A percentile compares a stretch with the other conserved stretches of the same genome.
phyloP scores from a whole-genome alignment of 2,888 invertebrate species.

The Leptopterna dolabrata region DNA sequence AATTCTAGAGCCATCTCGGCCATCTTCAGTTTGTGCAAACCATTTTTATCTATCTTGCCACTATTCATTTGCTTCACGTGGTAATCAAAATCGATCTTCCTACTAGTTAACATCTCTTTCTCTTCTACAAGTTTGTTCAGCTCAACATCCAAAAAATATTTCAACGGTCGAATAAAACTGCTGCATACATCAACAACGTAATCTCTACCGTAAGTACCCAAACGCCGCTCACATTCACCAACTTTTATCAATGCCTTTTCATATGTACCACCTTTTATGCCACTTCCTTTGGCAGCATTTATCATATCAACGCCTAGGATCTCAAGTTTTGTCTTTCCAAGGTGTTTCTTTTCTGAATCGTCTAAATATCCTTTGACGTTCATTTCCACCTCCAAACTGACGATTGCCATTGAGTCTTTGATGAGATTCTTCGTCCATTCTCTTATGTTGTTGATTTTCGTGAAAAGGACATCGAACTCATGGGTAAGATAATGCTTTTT shows the following conservation, averaged over 20 bases:
- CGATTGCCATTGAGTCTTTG: constrained; percentile 1
- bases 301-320: constrained; percentile 31
- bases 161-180: constrained; percentile 31
- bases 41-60: constrained; percentile 7
- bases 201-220: constrained; percentile 26
- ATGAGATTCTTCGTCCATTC: constrained; percentile 34
- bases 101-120: constrained; percentile 44
- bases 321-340: constrained; percentile 16
- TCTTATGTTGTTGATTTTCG: constrained; percentile 26
- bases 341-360: constrained; percentile 36
- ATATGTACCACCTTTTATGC: constrained; percentile 32
- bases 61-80: not conserved
- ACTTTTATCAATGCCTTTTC: constrained; percentile 37
- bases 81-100: constrained; percentile 46
- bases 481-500: constrained; percentile 4
- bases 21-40: constrained; percentile 36
- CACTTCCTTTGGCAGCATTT: constrained; percentile 11
- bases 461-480: constrained; percentile 24
- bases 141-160: constrained; percentile 35
- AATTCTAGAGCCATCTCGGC: constrained; percentile 48
- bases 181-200: constrained; percentile 43
- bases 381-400: constrained; percentile 31
- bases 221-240: constrained; percentile 34
- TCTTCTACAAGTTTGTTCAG: constrained; percentile 24
- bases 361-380: constrained; percentile 22